These are phyloP conservation scores for Acrocephalus arundinaceus DNA, from an alignment of 2,113 vertebrate species.

Conservation along the genomic window DNA sequence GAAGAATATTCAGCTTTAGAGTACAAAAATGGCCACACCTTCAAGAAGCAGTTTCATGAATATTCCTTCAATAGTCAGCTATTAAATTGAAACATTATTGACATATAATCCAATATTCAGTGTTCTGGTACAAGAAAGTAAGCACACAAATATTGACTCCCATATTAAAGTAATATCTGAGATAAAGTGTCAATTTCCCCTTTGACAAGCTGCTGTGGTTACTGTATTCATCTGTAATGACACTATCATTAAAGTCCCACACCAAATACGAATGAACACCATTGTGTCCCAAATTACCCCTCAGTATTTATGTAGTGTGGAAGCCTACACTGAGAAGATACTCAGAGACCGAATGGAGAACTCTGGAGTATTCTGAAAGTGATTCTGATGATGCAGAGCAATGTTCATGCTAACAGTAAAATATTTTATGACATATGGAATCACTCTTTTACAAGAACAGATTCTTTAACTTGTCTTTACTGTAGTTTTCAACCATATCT, in stretches of 20 bases:
- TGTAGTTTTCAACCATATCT: background rate
- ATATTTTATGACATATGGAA: background rate
- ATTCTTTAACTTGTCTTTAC: background rate
- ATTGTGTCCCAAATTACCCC: background rate
- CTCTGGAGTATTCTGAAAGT: background rate
- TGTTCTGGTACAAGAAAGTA: background rate
- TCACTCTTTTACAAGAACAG: background rate
- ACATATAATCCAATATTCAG: background rate
- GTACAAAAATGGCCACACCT: background rate
- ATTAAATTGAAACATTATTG: background rate
- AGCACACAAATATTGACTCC: background rate
- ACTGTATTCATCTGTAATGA: background rate
- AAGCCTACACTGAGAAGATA: background rate
- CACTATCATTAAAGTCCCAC: background rate
- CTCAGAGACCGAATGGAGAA: background rate
- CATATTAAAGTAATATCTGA: background rate
- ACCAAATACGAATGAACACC: background rate
- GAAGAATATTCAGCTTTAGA: background rate
- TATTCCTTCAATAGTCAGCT: background rate
- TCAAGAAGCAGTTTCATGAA: background rate
- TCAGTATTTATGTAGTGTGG: background rate
- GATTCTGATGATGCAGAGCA: background rate
- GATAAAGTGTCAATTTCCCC: background rate
- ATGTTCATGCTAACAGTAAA: background rate
- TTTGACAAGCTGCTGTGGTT: background rate